A percentile compares a stretch with the other conserved stretches of the same genome.
Conservation (phyloP, 2,797 vertebrate genomes). For the Enteromius trimaculatus region DNA sequence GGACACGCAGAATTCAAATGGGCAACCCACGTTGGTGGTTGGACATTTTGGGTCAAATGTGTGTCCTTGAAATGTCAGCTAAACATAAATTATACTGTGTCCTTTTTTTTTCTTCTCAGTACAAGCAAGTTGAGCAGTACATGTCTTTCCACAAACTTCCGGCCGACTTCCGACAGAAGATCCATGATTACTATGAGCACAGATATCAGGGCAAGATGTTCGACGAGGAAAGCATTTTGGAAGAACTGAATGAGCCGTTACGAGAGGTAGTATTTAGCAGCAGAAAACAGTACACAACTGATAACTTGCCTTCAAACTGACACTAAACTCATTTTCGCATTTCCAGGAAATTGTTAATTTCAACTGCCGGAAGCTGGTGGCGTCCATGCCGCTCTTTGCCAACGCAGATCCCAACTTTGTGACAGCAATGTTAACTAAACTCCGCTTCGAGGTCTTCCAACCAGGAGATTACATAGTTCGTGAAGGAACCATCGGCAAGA, state of each 20-base stretch:
- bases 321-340: neutral
- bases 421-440: conserved; percentile 92
- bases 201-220: conserved; percentile 99
- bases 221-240: conserved; percentile 97
- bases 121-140: conserved; percentile 98
- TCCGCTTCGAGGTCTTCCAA: conserved; percentile 94
- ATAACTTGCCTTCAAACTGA: neutral
- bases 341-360: conserved; percentile 92
- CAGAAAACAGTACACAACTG: neutral
- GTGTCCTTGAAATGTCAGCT: neutral
- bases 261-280: conserved; percentile 80
- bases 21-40: neutral
- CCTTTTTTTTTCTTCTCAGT: conserved; percentile 73
- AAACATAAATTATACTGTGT: neutral
- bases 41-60: neutral
- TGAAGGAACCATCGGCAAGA: conserved; percentile 93
- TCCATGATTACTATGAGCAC: conserved; percentile 98
- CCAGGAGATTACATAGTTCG: conserved; percentile 89
- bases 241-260: conserved; percentile 93
- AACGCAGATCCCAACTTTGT: conserved; percentile 95
- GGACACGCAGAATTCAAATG: conserved; percentile 13
- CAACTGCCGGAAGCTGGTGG: conserved; percentile 94
- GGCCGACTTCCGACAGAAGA: conserved; percentile 94
- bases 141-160: conserved; percentile 99
- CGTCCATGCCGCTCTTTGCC: conserved; percentile 93